Base-by-base conservation (phyloP, 2,113 vertebrate species). In the Alectura lathami region DNA sequence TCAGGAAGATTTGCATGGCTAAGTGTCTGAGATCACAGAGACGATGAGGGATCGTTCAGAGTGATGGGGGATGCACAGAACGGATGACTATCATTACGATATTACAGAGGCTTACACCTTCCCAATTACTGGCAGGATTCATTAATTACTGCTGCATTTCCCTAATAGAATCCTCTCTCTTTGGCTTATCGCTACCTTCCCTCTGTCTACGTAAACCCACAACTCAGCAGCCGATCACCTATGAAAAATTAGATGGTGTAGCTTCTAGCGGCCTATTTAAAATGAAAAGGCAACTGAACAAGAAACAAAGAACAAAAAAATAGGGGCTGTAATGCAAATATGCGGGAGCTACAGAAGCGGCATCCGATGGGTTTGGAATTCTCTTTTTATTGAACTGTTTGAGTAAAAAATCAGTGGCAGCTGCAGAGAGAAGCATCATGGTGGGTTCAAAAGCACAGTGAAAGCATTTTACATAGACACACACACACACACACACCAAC, bases 1-100 rank as follows among this genome's bases (percentile, higher is more conserved):
- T 99, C 99, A 99, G 98, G 97, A 98, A 98, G 99, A 99, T 99
- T 98, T 99, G 99, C 99, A 99, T 99, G 99, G 99, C 98, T 98
- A 98, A 98, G 99, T 98, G 99, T 98, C 98, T 98, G 98, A 98
- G 98, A 99, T 99, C 98, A 98, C 96, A 98, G 98, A 97, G 98
- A 98, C 97, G 98, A 90, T 97, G 98, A 98, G 98, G 96, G 97
- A 98, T 98, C 97, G 98, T 98, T 97, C 59, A 54, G 98, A 97
- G 98, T 96, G 98, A 98, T 90, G 98, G 97, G 98, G 98, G 97
- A 96, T 83, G 97, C 89, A 93, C 98, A 98, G 98, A 98, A 99
- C 98, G 98, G 98, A 99, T 99, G 98, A 98, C 98, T 98, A 99
- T 99, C 99, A 99, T 99, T 99, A 98, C 97, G 94, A 97, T 98